phyloP scores from a whole-genome alignment of 2,797 vertebrate genomes.

The Liparis tanakae region DNA sequence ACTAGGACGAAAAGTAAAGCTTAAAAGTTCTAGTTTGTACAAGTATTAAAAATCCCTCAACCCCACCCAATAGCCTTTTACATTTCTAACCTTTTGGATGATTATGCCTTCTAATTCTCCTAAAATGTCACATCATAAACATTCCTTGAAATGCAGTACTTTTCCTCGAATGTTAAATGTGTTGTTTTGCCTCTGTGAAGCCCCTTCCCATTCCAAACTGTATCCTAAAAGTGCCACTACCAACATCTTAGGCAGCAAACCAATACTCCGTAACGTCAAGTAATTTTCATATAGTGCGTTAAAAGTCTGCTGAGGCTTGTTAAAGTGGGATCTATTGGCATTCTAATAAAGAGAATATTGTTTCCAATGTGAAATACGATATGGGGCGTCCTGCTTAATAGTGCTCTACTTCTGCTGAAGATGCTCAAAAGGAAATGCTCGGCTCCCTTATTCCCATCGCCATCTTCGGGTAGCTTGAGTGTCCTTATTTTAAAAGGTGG shows the following conservation, averaged over 20 bases:
- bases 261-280: slow-evolving; percentile 19
- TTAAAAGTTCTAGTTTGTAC: neutral
- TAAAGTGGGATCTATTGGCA: slow-evolving; percentile 56
- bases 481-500: slow-evolving; percentile 27
- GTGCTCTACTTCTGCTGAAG: slow-evolving; percentile 46
- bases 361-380: slow-evolving; percentile 48
- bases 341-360: slow-evolving; percentile 61
- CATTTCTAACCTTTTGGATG: neutral
- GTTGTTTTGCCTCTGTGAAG: slow-evolving; percentile 18
- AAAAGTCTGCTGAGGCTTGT: slow-evolving; percentile 50
- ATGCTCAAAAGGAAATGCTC: slow-evolving; percentile 39
- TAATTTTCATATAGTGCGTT: slow-evolving; percentile 35
- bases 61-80: neutral
- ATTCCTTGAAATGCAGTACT: neutral
- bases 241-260: slow-evolving; percentile 15
- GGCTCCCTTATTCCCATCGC: slow-evolving; percentile 13
- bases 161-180: neutral
- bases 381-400: slow-evolving; percentile 35
- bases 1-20: neutral
- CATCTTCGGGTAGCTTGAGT: slow-evolving; percentile 16
- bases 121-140: neutral
- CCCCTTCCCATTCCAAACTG: neutral
- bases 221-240: slow-evolving; percentile 11
- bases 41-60: neutral
- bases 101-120: neutral